phyloP scores from a whole-genome alignment of 2,888 invertebrate genomes.

The Criorhina ranunculi region DNA sequence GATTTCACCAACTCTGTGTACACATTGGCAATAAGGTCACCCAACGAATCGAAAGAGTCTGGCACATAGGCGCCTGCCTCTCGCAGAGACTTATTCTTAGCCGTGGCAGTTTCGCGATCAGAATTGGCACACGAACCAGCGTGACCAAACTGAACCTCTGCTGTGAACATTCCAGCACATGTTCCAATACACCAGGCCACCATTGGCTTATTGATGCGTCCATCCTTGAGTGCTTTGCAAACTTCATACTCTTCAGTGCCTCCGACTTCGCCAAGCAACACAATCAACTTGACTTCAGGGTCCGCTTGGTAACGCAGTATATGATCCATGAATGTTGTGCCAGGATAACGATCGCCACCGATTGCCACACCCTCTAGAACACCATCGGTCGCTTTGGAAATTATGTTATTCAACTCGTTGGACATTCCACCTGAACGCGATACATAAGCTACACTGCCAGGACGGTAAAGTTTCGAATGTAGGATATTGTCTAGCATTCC shows the following conservation, averaged over 20 bases:
- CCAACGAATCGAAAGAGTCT: constrained; percentile 94
- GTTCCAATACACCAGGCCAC: constrained; percentile 99
- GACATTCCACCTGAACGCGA: constrained; percentile 99
- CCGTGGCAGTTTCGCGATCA: constrained; percentile 95
- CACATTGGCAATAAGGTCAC: constrained; percentile 91
- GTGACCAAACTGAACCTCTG: constrained; percentile 99
- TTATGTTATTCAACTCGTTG: constrained; percentile 99
- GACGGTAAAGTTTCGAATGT: constrained; percentile 97
- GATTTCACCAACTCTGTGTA: constrained; percentile 91
- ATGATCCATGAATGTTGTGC: constrained; percentile 99
- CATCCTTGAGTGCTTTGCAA: constrained; percentile 92
- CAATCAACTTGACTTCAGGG: constrained; percentile 95
- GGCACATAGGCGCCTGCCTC: constrained; percentile 96
- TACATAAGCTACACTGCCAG: constrained; percentile 99
- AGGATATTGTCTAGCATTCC: constrained; percentile 99
- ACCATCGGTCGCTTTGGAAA: constrained; percentile 98
- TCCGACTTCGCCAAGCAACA: constrained; percentile 98
- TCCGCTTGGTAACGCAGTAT: constrained; percentile 93
- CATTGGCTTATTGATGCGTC: constrained; percentile 95
- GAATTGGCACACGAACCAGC: constrained; percentile 99
- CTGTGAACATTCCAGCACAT: constrained; percentile 93
- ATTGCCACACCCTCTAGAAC: constrained; percentile 99
- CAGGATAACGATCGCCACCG: constrained; percentile 98
- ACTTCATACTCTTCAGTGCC: constrained; percentile 99
- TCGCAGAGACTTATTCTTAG: constrained; percentile 94